Percentiles rank a stretch among this genome's conserved stretches.
Conservation (phyloP, 2,888 invertebrate genomes). For the Mythimna pallens region DNA sequence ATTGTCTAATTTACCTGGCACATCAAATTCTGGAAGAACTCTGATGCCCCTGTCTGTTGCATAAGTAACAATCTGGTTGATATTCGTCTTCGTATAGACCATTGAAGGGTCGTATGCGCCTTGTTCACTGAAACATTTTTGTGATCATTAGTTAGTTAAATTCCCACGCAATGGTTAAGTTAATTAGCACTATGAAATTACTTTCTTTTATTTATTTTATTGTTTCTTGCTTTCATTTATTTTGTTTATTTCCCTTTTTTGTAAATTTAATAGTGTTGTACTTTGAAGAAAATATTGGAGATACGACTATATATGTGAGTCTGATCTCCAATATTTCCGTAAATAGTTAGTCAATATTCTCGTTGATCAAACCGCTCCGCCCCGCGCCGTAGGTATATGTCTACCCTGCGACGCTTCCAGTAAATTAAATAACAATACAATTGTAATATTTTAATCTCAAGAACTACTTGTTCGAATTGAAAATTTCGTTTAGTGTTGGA, state of each 20-base stretch:
- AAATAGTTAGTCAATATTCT: too few relatives aligned
- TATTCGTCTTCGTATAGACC: constrained; percentile 92
- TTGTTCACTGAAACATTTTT: constrained; percentile 82
- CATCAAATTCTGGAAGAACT: constrained; percentile 97
- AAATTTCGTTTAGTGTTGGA: too few relatives aligned
- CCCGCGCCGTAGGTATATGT: too few relatives aligned
- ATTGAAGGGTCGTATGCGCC: constrained; percentile 93
- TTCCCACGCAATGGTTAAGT: not conserved
- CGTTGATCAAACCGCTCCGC: too few relatives aligned
- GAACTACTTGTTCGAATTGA: too few relatives aligned
- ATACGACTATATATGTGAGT: not conserved
- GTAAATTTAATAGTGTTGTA: not conserved
- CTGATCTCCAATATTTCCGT: not conserved
- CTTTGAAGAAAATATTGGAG: not conserved
- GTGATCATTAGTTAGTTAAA: not conserved
- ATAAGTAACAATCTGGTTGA: constrained; percentile 93
- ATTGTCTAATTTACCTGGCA: constrained; percentile 92
- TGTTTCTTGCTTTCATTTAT: not conserved
- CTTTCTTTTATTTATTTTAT: not conserved
- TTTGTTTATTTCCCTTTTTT: not conserved
- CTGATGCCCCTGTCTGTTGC: constrained; percentile 96
- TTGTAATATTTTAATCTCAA: too few relatives aligned
- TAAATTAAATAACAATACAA: too few relatives aligned
- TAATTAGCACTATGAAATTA: not conserved
- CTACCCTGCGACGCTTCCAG: too few relatives aligned